phyloP scores from a whole-genome alignment of 2,113 vertebrate species.

The Falcunculus frontatus region DNA sequence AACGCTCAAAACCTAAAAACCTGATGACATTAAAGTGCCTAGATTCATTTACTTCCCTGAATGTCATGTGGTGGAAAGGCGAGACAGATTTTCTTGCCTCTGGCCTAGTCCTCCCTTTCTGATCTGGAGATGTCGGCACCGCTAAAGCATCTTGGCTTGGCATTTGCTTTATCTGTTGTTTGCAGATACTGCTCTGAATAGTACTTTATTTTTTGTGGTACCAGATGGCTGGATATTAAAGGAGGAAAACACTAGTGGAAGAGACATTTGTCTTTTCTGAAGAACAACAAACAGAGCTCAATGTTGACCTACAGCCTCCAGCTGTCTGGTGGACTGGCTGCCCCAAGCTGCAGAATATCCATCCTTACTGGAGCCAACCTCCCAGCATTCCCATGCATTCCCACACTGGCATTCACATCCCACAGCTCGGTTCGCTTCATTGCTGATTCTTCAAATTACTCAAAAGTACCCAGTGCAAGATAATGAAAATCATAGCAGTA shows the following conservation, averaged over 20 bases:
- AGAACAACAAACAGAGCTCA: slow-evolving; percentile 9
- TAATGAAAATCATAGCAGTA: neutral
- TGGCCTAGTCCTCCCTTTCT: neutral
- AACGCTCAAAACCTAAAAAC: neutral
- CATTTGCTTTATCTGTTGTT: slow-evolving; percentile 35
- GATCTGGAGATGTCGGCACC: neutral
- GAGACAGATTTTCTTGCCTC: slow-evolving; percentile 52
- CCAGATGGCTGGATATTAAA: neutral
- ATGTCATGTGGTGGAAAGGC: neutral
- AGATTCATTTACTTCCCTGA: neutral
- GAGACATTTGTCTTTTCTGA: slow-evolving; percentile 2
- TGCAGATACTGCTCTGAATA: neutral
- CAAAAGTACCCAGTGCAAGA: neutral
- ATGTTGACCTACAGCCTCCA: neutral
- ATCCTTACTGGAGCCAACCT: neutral
- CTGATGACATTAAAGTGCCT: neutral
- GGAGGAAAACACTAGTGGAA: neutral
- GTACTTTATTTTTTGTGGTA: slow-evolving; percentile 31
- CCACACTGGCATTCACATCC: neutral
- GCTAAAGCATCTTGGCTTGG: neutral
- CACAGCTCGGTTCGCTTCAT: neutral
- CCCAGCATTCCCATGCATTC: neutral
- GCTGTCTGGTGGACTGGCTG: neutral
- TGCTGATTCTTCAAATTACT: neutral
- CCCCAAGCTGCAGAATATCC: neutral